Base-by-base conservation (phyloP, 2,113 vertebrate genomes). In the Chaetura pelagica region DNA sequence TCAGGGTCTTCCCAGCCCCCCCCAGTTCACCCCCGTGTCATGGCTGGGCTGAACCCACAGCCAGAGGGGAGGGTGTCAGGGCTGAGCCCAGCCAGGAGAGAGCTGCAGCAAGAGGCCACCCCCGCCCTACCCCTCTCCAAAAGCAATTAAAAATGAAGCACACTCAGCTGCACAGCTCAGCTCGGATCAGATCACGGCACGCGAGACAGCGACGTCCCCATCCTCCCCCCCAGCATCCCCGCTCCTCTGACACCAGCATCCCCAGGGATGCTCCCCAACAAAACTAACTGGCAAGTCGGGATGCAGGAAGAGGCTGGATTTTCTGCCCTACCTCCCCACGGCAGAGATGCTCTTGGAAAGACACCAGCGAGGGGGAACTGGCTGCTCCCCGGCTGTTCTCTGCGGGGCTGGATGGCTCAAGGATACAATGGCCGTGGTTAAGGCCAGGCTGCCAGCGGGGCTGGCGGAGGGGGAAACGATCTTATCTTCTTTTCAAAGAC, bases 101-200 rank as follows among this genome's bases (percentile, higher is more conserved):
- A 32, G 48, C 58, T 5, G 21, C n/a, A 58, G 73, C 63, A 24
- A 67, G 48, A 76, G 82, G 89, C 87, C 67, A 17, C 34, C 79
- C n/a, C 35, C 10, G 1, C 75, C 73, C 81, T 69, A 38, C 51
- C 82, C 61, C 55, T 68, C 63, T 40, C 89, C 76, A 29, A 90
- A 94, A 92, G 94, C 96, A 96, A 95, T 94, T 96, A 96, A 93
- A 94, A 94, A 94, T 87, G 90, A 95, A 94, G 90, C 86, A 82
- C 90, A 90, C 91, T 84, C 79, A 95, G 93, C 95, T 96, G 94
- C 94, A 94, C 95, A 95, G 32, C 90, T 95, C 94, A 90, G 94
- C 87, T 94, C 74, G 1, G 57, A 91, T 94, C 93, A 92, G 49
- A 92, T 91, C 94, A 94, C 29, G 7, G 84, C 74, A 84, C 55